Evolutionary conservation across 2,113 vertebrate species (phyloP).

Genomic region (Cynoglossus semilaevis): DNA sequence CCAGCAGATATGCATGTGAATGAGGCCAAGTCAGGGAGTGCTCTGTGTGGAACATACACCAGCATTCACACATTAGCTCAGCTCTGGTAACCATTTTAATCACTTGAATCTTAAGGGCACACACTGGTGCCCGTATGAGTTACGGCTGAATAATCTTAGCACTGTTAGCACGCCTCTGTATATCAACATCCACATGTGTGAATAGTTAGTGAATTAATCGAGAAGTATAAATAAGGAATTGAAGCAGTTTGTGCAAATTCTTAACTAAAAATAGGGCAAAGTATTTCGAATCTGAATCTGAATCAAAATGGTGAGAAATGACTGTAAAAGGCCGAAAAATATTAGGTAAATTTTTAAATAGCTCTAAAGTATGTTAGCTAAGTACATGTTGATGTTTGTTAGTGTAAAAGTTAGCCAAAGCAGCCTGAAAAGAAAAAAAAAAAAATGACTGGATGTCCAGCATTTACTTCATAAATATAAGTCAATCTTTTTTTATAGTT

Average conservation of each 20-base stretch:
- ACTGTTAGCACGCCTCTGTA: neutral
- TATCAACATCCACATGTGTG: neutral
- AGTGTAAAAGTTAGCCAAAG: neutral
- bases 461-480: too few species aligned
- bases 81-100: conserved; percentile 43
- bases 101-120: conserved; percentile 19
- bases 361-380: too few species aligned
- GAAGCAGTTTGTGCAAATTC: too few species aligned
- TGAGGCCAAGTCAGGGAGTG: neutral
- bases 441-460: too few species aligned
- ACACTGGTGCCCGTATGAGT: neutral
- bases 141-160: neutral
- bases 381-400: too few species aligned
- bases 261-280: too few species aligned
- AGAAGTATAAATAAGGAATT: neutral
- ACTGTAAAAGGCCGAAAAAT: too few species aligned
- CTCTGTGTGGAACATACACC: conserved; percentile 8
- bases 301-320: too few species aligned
- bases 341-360: too few species aligned
- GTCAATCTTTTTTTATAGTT: too few species aligned
- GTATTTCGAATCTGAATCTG: too few species aligned
- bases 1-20: conserved; percentile 53
- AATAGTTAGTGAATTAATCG: neutral
- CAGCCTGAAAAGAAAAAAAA: too few species aligned
- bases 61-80: conserved; percentile 15